Conservation (phyloP, 2,113 vertebrate genomes). For the Dicerorhinus sumatrensis region DNA sequence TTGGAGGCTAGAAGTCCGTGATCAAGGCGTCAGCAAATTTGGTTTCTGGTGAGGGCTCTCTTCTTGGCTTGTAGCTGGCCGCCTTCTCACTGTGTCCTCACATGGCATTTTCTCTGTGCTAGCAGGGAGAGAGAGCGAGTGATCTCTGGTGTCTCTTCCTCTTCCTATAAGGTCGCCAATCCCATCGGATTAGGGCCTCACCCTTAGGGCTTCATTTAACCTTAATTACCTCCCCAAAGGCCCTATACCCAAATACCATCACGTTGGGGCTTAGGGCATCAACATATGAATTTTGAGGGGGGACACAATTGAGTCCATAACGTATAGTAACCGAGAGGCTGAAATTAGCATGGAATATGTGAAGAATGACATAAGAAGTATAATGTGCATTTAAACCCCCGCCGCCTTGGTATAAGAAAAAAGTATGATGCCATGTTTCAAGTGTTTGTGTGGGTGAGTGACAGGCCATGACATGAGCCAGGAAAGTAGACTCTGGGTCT, state of each 20-base stretch:
- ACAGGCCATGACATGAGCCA: not conserved
- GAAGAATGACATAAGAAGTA: not conserved
- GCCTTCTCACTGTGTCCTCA: not conserved
- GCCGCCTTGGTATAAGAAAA: not conserved
- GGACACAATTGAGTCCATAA: not conserved
- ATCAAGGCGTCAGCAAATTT: not conserved
- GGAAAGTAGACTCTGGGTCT: not conserved
- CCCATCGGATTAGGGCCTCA: not conserved
- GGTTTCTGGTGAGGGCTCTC: not conserved
- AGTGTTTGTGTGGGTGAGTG: not conserved
- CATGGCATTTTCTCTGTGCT: not conserved
- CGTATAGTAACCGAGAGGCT: not conserved
- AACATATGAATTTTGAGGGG: not conserved
- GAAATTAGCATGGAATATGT: not conserved
- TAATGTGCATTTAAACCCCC: constrained; percentile 2
- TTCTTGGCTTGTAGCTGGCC: not conserved
- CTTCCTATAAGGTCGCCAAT: not conserved
- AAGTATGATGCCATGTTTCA: not conserved
- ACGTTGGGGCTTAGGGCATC: not conserved
- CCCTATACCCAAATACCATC: not conserved
- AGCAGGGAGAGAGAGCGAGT: not conserved
- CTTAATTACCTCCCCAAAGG: not conserved
- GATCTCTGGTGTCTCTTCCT: not conserved
- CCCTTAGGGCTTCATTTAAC: not conserved
- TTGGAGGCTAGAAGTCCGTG: not conserved